Evolutionary conservation across 2,888 invertebrate species (phyloP).

Genomic region (Nysson spinosus): DNA sequence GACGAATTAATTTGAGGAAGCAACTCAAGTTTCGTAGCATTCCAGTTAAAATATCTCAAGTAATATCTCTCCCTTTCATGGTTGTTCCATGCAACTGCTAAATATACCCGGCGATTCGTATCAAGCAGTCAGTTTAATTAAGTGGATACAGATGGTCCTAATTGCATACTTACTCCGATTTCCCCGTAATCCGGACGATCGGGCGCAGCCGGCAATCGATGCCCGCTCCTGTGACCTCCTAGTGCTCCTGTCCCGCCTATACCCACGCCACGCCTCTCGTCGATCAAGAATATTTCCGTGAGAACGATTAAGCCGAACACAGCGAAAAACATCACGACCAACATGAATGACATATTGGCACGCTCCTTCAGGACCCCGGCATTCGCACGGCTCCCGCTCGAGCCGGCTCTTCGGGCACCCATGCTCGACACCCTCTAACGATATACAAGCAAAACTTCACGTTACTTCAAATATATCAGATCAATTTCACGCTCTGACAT

Average conservation of each 20-base stretch:
- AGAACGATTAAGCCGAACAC: constrained; percentile 92
- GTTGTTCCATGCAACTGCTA: constrained; percentile 3
- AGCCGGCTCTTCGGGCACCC: constrained; percentile 78
- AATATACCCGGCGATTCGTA: constrained; percentile 7
- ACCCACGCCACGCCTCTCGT: constrained; percentile 79
- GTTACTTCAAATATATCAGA: no score
- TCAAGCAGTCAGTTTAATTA: constrained; percentile 25
- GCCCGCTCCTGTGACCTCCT: constrained; percentile 78
- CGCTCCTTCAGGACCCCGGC: constrained; percentile 84
- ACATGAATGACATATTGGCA: constrained; percentile 92
- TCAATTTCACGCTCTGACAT: no score
- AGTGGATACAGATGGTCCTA: constrained; percentile 39
- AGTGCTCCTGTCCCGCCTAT: constrained; percentile 80
- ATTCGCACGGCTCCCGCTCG: constrained; percentile 77
- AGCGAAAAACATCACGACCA: constrained; percentile 93
- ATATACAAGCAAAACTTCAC: background rate
- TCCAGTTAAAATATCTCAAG: background rate
- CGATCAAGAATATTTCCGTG: constrained; percentile 88
- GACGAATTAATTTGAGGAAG: no score
- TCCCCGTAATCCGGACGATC: constrained; percentile 85
- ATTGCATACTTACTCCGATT: constrained; percentile 75
- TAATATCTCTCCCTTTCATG: background rate
- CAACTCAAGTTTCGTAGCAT: background rate
- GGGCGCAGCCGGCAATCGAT: constrained; percentile 77
- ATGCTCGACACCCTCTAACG: constrained; percentile 64